phyloP scores from a whole-genome alignment of 2,113 vertebrate genomes.

The Atlantisia rogersi region DNA sequence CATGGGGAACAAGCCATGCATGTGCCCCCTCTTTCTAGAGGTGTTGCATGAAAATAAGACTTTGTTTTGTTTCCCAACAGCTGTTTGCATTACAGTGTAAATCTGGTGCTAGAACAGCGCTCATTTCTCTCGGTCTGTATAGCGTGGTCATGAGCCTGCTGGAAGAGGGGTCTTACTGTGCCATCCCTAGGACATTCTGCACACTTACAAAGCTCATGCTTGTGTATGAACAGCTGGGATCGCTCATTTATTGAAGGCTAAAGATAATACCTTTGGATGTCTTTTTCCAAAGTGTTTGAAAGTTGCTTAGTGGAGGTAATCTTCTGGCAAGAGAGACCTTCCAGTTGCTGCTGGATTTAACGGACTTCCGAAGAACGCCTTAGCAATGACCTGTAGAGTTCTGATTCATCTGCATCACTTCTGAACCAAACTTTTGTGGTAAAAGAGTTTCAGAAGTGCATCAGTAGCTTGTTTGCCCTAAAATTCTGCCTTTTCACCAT shows the following conservation, averaged over 20 bases:
- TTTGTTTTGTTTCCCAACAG: not conserved
- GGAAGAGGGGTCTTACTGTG: not conserved
- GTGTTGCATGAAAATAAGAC: not conserved
- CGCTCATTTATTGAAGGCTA: not conserved
- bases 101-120: not conserved
- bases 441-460: not conserved
- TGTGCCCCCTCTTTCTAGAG: not conserved
- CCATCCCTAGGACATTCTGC: not conserved
- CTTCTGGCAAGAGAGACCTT: not conserved
- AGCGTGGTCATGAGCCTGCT: not conserved
- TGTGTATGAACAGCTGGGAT: not conserved
- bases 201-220: not conserved
- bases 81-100: not conserved
- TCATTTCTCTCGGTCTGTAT: not conserved
- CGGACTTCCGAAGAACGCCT: not conserved
- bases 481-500: not conserved
- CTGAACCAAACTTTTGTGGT: not conserved
- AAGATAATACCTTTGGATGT: not conserved
- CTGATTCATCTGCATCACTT: not conserved
- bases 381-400: not conserved
- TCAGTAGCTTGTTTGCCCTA: not conserved
- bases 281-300: not conserved
- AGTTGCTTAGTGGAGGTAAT: slow-evolving; percentile 5
- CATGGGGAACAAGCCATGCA: not conserved
- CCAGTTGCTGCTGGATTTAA: slow-evolving; percentile 9